Evolutionary conservation across 2,797 vertebrate species (phyloP).

Genomic region (Silurus aristotelis): DNA sequence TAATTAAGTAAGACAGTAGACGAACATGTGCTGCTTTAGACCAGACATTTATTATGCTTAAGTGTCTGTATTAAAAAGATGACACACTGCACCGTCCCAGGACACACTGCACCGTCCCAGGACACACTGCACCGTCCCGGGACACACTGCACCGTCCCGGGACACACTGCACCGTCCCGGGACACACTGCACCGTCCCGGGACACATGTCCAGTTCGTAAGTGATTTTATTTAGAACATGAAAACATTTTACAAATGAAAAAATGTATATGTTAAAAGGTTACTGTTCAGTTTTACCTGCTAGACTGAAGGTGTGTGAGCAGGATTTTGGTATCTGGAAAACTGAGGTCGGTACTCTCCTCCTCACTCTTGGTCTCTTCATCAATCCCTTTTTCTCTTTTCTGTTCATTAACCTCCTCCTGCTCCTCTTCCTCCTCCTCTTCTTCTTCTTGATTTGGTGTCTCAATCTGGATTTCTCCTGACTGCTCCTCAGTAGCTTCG

Average conservation of each 20-base stretch:
- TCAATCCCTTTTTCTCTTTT: constrained; percentile 60
- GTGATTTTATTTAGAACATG: background rate
- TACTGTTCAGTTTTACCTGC: constrained; percentile 73
- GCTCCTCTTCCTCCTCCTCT: constrained; percentile 24
- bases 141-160: too few relatives aligned
- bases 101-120: too few relatives aligned
- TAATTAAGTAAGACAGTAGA: too few relatives aligned
- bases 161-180: too few relatives aligned
- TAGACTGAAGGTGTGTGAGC: constrained; percentile 87
- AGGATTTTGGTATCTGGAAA: constrained; percentile 93
- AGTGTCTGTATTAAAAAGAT: too few relatives aligned
- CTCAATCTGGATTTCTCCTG: background rate
- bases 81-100: too few relatives aligned
- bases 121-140: too few relatives aligned
- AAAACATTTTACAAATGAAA: background rate
- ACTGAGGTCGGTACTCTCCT: constrained; percentile 66
- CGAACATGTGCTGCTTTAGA: too few relatives aligned
- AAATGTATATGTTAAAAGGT: background rate
- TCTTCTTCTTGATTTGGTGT: constrained; percentile 22
- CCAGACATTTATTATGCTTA: too few relatives aligned
- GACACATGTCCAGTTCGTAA: background rate
- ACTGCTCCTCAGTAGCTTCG: constrained; percentile 11
- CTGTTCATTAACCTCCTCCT: constrained; percentile 21
- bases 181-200: too few relatives aligned
- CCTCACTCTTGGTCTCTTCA: constrained; percentile 51